Evolutionary conservation across 2,888 invertebrate genomes (phyloP).

Genomic region (Scaptomyza cyrtandrae): DNA sequence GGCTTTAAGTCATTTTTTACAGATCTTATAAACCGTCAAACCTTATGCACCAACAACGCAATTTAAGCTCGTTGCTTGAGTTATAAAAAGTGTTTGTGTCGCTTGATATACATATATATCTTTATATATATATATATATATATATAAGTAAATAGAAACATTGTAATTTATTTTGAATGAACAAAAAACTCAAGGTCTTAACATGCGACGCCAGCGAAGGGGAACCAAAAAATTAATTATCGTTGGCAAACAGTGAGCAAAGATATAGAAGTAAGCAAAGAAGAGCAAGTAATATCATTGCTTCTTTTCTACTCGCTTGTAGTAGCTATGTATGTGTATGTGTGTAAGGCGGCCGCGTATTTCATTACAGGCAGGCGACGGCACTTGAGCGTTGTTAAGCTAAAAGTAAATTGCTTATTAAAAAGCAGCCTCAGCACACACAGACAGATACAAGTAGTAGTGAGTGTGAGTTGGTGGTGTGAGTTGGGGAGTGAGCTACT

Average conservation of each 20-base stretch:
- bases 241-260: slow-evolving; percentile 59
- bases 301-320: slow-evolving; percentile 15
- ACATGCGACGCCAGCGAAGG: slow-evolving; percentile 40
- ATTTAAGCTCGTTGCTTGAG: slow-evolving; percentile 28
- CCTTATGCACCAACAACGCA: background rate
- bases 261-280: background rate
- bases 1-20: slow-evolving; percentile 20
- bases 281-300: slow-evolving; percentile 49
- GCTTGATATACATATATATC: background rate
- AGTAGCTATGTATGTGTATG: slow-evolving; percentile 5
- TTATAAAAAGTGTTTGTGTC: slow-evolving; percentile 8
- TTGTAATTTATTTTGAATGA: slow-evolving; percentile 75
- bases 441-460: slow-evolving; percentile 15
- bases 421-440: slow-evolving; percentile 62
- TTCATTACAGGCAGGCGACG: slow-evolving; percentile 66
- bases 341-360: slow-evolving; percentile 56
- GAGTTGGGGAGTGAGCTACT: slow-evolving; percentile 54
- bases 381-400: slow-evolving; percentile 69
- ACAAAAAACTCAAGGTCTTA: slow-evolving; percentile 64
- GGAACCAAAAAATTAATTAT: slow-evolving; percentile 70
- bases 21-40: slow-evolving; percentile 8
- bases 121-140: too few relatives aligned
- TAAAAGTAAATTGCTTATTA: slow-evolving; percentile 77
- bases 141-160: slow-evolving; percentile 51
- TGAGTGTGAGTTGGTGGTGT: too few relatives aligned